Base-by-base conservation (phyloP, 2,888 invertebrate genomes). In the Coelopa pilipes region DNA sequence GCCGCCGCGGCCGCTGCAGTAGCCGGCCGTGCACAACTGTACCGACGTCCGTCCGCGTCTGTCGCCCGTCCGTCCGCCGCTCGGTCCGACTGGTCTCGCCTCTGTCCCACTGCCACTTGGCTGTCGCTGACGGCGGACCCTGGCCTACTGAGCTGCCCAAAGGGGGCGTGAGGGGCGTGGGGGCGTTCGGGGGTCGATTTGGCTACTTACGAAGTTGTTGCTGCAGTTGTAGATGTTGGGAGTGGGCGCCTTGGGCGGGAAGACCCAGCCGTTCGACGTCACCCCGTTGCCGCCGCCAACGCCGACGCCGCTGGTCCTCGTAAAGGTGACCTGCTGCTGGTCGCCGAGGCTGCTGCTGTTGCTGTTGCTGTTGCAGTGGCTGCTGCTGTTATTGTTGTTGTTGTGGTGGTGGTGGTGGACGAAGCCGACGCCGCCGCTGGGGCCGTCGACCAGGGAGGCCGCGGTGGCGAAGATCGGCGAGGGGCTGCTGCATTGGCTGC, bases 191-290 rank as follows among this genome's bases (percentile, higher is more conserved):
- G 34, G 34, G 34, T 62, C 9, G 15, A 24, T n/a, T n/a, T n/a
- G n/a, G n/a, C 53, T 76, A 83, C 91, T 89, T 89, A 95, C 95
- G 93, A 94, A 93, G 67, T 82, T 79, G 90, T 93, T 93, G 88
- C 92, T 93, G 78, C 82, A 82, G 87, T 89, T 89, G 89, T 91
- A 86, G 77, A 86, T 84, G 89, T 92, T 93, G 88, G 93, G 93
- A 86, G 92, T 92, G 84, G 92, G 92, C 87, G 92, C 91, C 88
- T 93, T 93, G 83, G 94, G 94, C 85, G 94, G 94, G 88, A 94
- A 94, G 88, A 94, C 93, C 95, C 94, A 95, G 86, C 93, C 90
- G 75, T 80, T 83, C 19, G 80, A 76, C 86, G 91, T 92, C 82
- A 90, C 90, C 55, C 62, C 59, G 34, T 34, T 34, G 34, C 34